Evolutionary conservation across 2,113 vertebrate species (phyloP).

Genomic region (Oophaga pumilio): DNA sequence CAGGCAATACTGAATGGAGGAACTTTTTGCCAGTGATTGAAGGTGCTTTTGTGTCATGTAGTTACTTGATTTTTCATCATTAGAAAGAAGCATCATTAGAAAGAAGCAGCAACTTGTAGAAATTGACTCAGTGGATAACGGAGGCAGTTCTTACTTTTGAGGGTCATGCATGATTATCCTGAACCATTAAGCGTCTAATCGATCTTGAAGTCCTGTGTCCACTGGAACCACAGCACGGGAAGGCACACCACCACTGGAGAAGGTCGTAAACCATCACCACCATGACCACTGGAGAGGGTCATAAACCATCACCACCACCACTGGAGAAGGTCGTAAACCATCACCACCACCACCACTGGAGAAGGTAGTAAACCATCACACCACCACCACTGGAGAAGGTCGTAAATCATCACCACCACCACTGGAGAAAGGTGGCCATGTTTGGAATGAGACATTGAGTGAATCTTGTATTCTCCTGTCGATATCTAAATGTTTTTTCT

Average conservation of each 20-base stretch:
- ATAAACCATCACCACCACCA: neutral
- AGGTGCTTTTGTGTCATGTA: neutral
- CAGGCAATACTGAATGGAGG: neutral
- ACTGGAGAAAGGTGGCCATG: neutral
- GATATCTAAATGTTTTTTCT: conserved; percentile 35
- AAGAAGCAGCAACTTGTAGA: neutral
- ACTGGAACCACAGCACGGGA: neutral
- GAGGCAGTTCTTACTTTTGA: neutral
- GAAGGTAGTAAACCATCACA: no score
- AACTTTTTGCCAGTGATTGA: neutral
- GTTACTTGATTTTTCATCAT: neutral
- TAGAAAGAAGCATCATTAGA: neutral
- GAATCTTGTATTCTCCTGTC: neutral
- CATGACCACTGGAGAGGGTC: neutral
- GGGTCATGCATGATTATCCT: neutral
- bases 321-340: neutral
- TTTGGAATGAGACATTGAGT: neutral
- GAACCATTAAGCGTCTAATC: neutral
- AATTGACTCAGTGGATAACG: neutral
- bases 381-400: neutral
- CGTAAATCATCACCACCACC: neutral
- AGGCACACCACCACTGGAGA: neutral
- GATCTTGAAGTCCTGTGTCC: neutral
- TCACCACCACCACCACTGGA: no score
- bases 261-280: neutral